Evolutionary conservation across 2,113 vertebrate species (phyloP), one percentile per base, ranked within the genome.

Genomic region (Gasterosteus nipponicus): DNA sequence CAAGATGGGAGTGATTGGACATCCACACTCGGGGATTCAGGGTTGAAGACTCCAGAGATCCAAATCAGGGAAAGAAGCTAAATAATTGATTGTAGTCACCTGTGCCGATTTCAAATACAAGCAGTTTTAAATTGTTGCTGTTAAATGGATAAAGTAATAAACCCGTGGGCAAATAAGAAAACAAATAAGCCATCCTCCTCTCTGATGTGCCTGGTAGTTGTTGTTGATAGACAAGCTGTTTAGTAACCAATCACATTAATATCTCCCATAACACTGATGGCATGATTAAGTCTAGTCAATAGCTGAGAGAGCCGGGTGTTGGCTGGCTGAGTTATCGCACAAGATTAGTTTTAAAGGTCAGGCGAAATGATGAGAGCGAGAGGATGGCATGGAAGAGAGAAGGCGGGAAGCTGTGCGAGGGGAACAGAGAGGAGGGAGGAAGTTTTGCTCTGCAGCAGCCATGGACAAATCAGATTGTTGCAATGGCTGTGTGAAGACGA

Each of bases 341-440:
- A 77, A 63, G 58, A 92, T 91, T 92, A 90, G 75, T 86, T 86
- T 70, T 14, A 92, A 94, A 93, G 90, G 90, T 92, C 92, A 90
- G 39, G 31, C 60, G 53, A 74, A 82, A 73, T 59, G 58, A 80
- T 67, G 22, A n/a, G 64, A 44, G 41, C 29, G 67, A 47, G 31
- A 31, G 46, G 14, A 15, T 53, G 53, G 6, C 8, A 31, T 11
- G 10, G 22, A 46, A 41, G 64, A 57, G 10, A 68, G 10, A 72
- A 38, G 19, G 26, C 60, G 22, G 19, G 19, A 56, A 47, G 49
- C 42, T 58, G 31, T 62, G 53, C 59, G 18, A 65, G 44, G 70
- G 8, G 29, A 73, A 56, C n/a, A 38, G 69, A 54, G 42, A 49
- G 60, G 59, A 16, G 54, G 26, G 11, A 46, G n/a, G 53, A 29